Base-by-base conservation (phyloP, 2,113 vertebrate genomes). In the Gambusia affinis region DNA sequence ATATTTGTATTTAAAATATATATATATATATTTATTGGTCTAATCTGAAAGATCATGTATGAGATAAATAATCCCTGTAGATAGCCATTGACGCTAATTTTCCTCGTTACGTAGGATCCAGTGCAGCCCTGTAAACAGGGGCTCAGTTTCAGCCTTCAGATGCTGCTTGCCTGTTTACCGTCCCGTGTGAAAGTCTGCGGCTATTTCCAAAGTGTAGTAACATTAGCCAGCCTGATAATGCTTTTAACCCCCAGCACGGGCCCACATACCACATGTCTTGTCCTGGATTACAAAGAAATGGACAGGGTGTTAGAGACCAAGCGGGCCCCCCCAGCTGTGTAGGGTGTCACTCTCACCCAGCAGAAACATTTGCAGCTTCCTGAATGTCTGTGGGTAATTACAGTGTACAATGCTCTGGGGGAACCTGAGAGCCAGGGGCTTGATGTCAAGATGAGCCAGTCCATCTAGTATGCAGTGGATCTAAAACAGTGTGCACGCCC, bases 161-260 rank as follows among this genome's bases (percentile, higher is more conserved):
- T 30, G 17, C 75, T 4, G 22, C 60, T 64, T 73, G 19, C 70
- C 75, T 76, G 47, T 87, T 90, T 78, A 73, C 75, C 67, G 44
- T 85, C 80, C 80, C 33, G 66, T 64, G 75, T 78, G 66, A 80
- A 80, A 81, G 72, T 76, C 67, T 68, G 37, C 54, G 17, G 78
- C 87, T 90, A 90, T 93, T 93, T 92, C 85, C 62, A 90, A 86
- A 79, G 75, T 37, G 74, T 76, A 60, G 83, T 81, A 94, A 94
- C 87, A 81, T 87, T 85, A 94, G 73, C 88, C 75, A 54, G 64
- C 27, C 80, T 66, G 85, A 90, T 88, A 87, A 90, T 84, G 76
- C 78, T 67, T 78, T 71, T 71, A 66, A 73, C 82, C 82, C 81
- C 80, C 71, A 75, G 72, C 72, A 3, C 68, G 74, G 37, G 81